A percentile compares a stretch with the other conserved stretches of the same genome.
Evolutionary conservation across 2,888 invertebrate genomes (phyloP).

Genomic region (Odontothrips loti): DNA sequence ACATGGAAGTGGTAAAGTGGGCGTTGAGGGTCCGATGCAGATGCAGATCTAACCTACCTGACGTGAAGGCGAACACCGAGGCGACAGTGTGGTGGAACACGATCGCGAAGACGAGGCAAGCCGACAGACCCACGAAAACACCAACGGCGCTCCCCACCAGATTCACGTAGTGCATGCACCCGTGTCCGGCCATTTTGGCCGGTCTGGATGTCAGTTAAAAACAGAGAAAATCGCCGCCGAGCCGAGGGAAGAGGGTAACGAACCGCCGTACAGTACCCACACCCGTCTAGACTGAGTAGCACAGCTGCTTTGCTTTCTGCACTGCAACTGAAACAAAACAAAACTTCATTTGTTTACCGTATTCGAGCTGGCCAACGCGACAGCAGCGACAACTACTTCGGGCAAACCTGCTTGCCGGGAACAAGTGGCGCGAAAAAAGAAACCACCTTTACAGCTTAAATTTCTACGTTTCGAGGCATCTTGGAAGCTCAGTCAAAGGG

Average conservation of each 20-base stretch:
- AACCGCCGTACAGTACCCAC: background rate
- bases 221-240: too few species aligned
- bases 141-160: background rate
- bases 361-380: background rate
- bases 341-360: background rate
- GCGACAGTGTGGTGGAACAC: background rate
- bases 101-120: background rate
- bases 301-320: background rate
- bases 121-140: background rate
- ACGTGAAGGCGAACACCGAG: background rate
- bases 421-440: background rate
- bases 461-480: constrained; percentile 75
- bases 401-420: background rate
- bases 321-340: background rate
- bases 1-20: too few species aligned
- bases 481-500: background rate
- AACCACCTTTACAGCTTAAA: constrained; percentile 79
- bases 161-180: background rate
- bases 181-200: background rate
- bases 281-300: background rate
- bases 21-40: too few species aligned
- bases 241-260: too few species aligned
- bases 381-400: background rate
- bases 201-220: background rate
- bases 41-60: background rate